Conservation (phyloP, 2,888 invertebrate species). For the Galeruca laticollis region DNA sequence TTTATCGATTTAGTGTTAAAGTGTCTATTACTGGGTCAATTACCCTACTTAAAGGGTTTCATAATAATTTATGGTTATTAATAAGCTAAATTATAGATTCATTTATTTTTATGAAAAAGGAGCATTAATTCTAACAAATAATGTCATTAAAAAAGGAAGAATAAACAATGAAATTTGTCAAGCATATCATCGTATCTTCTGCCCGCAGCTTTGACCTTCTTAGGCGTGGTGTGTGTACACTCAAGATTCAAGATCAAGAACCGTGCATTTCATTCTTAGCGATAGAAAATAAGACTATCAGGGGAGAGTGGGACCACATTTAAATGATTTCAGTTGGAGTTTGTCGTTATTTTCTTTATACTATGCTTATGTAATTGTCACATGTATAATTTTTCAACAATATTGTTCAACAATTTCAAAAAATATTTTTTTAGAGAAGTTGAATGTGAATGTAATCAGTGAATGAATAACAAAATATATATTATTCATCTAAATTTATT, state of each 20-base stretch:
- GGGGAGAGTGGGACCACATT: constrained; percentile 17
- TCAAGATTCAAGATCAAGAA: constrained; percentile 42
- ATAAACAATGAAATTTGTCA: constrained; percentile 33
- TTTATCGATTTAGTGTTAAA: too few species aligned
- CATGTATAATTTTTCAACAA: too few species aligned
- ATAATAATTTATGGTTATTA: too few species aligned
- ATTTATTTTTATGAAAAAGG: background rate
- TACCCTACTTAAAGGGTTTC: too few species aligned
- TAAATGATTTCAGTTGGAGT: background rate
- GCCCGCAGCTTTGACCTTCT: constrained; percentile 37
- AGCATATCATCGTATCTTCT: constrained; percentile 9
- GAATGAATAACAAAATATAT: too few species aligned
- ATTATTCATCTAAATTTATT: too few species aligned
- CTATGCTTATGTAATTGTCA: too few species aligned
- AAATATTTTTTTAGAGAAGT: too few species aligned
- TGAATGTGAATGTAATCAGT: too few species aligned
- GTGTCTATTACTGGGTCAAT: too few species aligned
- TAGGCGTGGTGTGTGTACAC: constrained; percentile 36
- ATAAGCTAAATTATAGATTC: background rate
- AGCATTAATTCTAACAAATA: background rate
- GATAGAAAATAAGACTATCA: constrained; percentile 21
- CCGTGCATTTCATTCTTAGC: constrained; percentile 32
- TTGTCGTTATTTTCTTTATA: too few species aligned
- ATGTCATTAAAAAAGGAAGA: background rate
- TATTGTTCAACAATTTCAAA: too few species aligned